These are phyloP conservation scores for Florisuga fusca DNA, from an alignment of 2,797 vertebrate genomes.

Conservation along the genomic window DNA sequence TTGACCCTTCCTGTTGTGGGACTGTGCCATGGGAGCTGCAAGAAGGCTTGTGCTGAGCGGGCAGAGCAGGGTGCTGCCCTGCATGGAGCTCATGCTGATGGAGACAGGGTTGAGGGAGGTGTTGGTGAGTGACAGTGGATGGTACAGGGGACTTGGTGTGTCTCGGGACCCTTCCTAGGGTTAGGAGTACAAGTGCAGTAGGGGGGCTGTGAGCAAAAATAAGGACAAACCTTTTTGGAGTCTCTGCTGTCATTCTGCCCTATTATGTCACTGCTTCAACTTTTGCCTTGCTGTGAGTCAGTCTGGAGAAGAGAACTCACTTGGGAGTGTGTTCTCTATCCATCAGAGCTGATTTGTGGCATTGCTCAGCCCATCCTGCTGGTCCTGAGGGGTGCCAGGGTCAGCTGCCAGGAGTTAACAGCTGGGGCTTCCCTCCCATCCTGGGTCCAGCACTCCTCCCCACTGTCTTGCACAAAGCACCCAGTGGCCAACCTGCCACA, in stretches of 20 bases:
- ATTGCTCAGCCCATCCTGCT: neutral
- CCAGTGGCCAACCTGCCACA: neutral
- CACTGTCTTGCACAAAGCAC: accelerated
- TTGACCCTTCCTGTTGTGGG: accelerated
- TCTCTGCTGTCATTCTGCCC: neutral
- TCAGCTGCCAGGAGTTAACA: neutral
- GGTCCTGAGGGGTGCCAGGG: neutral
- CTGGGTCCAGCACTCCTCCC: neutral
- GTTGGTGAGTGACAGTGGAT: neutral
- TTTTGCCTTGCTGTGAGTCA: neutral
- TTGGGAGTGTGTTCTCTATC: neutral
- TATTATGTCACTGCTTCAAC: accelerated
- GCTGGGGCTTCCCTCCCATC: neutral
- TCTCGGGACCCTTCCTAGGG: neutral
- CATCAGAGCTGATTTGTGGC: neutral
- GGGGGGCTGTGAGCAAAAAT: neutral
- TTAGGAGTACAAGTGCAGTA: neutral
- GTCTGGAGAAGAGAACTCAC: neutral
- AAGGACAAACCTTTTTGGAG: neutral
- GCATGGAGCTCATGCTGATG: neutral
- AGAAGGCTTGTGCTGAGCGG: neutral
- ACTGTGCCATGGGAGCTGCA: neutral
- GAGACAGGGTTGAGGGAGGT: neutral
- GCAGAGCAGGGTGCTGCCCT: neutral
- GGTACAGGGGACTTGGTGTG: neutral